Conservation (phyloP, 92 coral and sea anemone genomes). For the Parazoanthus atlanticus region DNA sequence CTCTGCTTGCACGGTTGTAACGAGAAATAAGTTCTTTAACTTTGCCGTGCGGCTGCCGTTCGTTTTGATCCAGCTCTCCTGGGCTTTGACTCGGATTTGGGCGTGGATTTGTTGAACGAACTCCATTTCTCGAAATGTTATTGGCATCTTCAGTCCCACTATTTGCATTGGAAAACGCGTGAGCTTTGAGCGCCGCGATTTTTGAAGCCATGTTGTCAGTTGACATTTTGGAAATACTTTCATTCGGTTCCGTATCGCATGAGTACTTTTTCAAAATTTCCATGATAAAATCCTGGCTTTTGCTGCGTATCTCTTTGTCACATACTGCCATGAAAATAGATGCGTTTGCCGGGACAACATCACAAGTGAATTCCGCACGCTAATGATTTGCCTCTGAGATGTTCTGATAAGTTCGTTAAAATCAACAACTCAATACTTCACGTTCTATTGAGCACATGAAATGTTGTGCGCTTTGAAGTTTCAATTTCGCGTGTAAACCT, state of each 20-base stretch:
- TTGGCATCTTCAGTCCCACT: conserved; percentile 73
- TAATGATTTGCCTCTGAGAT: not conserved
- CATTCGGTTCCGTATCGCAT: conserved; percentile 45
- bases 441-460: not conserved
- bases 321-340: conserved; percentile 11
- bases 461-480: no score
- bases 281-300: conserved; percentile 42
- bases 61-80: conserved; percentile 32
- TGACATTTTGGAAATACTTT: conserved; percentile 63
- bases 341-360: not conserved
- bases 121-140: conserved; percentile 59
- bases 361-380: conserved; percentile 15
- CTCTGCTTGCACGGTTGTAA: conserved; percentile 14
- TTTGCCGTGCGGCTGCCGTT: conserved; percentile 2
- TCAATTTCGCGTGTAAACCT: no score
- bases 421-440: conserved; percentile 9
- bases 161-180: conserved; percentile 76
- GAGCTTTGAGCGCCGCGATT: conserved; percentile 70
- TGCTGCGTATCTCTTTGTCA: conserved; percentile 4
- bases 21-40: conserved; percentile 9
- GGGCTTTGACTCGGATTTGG: conserved; percentile 61
- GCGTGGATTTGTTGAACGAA: conserved; percentile 72
- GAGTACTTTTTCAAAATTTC: conserved; percentile 75
- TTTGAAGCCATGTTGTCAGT: conserved; percentile 70
- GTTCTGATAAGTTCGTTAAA: not conserved